Evolutionary conservation across 2,888 invertebrate species (phyloP).

Genomic region (Tethea ocularis): DNA sequence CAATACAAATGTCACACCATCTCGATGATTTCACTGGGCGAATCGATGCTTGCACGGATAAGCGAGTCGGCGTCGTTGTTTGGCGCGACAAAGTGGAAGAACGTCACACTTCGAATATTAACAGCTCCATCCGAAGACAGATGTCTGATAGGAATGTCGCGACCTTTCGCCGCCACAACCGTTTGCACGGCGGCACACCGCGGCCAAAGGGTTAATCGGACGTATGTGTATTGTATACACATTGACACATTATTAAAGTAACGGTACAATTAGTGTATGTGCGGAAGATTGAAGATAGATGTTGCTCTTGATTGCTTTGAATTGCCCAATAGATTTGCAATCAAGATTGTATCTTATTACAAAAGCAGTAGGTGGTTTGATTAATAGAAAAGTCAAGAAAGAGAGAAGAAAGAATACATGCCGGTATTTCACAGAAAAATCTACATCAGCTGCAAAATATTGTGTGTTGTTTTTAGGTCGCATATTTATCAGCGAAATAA

Average conservation of each 20-base stretch:
- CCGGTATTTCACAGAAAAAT: neutral
- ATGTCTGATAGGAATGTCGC: conserved; percentile 40
- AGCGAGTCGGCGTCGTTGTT: conserved; percentile 27
- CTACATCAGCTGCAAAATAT: neutral
- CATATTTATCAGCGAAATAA: neutral
- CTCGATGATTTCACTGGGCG: conserved; percentile 37
- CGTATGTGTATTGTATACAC: conserved; percentile 8
- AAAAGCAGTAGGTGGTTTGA: neutral
- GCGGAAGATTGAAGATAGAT: neutral
- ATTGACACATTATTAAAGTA: conserved; percentile 2
- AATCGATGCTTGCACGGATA: conserved; percentile 41
- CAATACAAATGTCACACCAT: conserved; percentile 10
- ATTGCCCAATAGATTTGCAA: neutral
- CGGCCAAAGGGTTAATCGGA: conserved; percentile 17
- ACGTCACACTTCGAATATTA: conserved; percentile 53
- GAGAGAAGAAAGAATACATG: neutral
- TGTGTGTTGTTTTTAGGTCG: neutral
- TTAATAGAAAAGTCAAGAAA: neutral
- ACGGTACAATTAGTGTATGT: neutral
- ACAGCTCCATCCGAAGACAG: conserved; percentile 54
- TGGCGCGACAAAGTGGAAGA: conserved; percentile 47
- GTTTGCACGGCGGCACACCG: conserved; percentile 13
- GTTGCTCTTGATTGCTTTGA: neutral
- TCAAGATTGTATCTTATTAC: no score
- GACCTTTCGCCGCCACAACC: conserved; percentile 23